Base-by-base conservation (phyloP, 1,140 invertebrate genomes). In the Maconellicoccus hirsutus region DNA sequence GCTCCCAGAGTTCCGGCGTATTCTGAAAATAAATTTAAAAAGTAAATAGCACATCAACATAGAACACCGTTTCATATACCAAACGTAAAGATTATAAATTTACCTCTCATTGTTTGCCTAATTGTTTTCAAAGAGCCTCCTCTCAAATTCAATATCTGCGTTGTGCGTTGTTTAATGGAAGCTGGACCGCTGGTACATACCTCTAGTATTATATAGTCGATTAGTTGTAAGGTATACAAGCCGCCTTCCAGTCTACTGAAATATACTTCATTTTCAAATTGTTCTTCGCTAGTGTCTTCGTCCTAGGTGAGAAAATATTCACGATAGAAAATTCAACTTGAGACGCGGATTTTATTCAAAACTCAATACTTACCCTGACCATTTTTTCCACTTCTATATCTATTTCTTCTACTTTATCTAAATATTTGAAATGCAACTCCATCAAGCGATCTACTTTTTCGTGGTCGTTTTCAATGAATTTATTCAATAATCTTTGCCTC, bases 381-480 rank as follows among this genome's bases (percentile, higher is more conserved):
- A 72, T 25, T 52, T 70, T 39, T 52, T 72, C 59, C 16, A 70
- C 66, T 52, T 70, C 83, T 61, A 86, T 86, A 81, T 98, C 94
- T n/a, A 91, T 86, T 69, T 85, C 82, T 75, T 95, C 89, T 0
- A 98, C 92, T 82, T 94, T 96, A 76, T 96, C 92, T 75, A 95
- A 84, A 81, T 98, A 99, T 79, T 98, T 98, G 75, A 98, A 96
- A 82, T 98, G 96, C 59, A 99, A 82, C 80, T 99, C 97, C 78
- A 98, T 83, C 16, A 98, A 81, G 75, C 97, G 80, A 78, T 99
- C 97, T 0, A 98, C 93, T 83, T 99, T 99, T 81, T 99, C 98
- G 76, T 94, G 91, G 81, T 99, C 95, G 79, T 98, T 98, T 83
- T 99, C 98, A 0, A 89, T 92, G 79, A 99, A 99, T 83, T 99